These are phyloP conservation scores for Glareola pratincola DNA, from an alignment of 2,113 vertebrate genomes.

Conservation along the genomic window DNA sequence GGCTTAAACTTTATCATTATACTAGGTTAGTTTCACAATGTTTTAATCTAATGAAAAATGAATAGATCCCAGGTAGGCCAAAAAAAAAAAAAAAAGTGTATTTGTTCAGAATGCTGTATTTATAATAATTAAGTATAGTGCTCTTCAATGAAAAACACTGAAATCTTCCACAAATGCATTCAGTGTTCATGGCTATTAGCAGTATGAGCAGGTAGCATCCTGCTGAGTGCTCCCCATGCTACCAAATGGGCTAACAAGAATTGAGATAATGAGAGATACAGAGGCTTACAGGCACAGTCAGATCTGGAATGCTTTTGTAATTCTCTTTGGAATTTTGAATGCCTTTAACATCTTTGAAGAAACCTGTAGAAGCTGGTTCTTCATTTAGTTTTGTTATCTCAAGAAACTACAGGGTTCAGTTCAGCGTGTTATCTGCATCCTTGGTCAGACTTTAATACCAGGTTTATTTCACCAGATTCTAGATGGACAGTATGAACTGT, in stretches of 20 bases:
- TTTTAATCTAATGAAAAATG: background rate
- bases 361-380: background rate
- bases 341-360: background rate
- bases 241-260: background rate
- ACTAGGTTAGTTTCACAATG: background rate
- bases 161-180: background rate
- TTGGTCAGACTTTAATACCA: background rate
- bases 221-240: background rate
- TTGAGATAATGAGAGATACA: background rate
- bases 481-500: background rate
- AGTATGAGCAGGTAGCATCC: background rate
- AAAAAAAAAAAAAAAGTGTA: background rate
- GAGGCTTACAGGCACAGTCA: background rate
- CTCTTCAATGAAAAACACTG: background rate
- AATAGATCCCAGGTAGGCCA: background rate
- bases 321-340: background rate
- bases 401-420: background rate
- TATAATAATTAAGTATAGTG: background rate
- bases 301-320: background rate
- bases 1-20: background rate
- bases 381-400: background rate
- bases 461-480: background rate
- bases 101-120: background rate
- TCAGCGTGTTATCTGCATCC: background rate
- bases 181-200: background rate